Conservation (phyloP, 2,113 vertebrate genomes). For the Hippopotamus amphibius region DNA sequence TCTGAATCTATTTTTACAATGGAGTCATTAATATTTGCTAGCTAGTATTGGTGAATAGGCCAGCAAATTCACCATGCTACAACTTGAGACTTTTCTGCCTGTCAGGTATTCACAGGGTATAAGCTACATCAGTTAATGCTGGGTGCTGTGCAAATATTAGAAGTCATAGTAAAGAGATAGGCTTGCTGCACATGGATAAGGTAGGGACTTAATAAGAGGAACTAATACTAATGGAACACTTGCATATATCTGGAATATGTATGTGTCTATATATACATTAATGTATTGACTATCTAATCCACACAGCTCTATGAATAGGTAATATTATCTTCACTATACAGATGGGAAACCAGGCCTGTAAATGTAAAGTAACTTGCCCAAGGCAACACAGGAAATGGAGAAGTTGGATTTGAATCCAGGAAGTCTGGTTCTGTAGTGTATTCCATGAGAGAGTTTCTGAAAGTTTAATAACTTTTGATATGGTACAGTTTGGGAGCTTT, state of each 20-base stretch:
- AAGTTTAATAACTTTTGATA: slow-evolving; percentile 11
- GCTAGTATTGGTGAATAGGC: neutral
- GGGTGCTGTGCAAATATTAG: neutral
- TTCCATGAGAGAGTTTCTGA: slow-evolving; percentile 50
- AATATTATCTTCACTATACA: slow-evolving; percentile 41
- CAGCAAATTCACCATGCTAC: slow-evolving; percentile 15
- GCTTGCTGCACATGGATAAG: slow-evolving; percentile 13
- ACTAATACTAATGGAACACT: neutral
- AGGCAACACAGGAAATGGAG: neutral
- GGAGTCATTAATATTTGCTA: slow-evolving; percentile 57
- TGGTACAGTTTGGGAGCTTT: slow-evolving; percentile 6
- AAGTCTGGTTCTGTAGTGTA: neutral
- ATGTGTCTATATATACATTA: neutral
- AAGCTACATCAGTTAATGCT: neutral
- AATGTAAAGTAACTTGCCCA: neutral
- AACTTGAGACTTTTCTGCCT: slow-evolving; percentile 47
- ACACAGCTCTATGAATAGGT: neutral
- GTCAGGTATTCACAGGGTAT: neutral
- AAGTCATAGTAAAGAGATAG: neutral
- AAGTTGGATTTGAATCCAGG: slow-evolving; percentile 31
- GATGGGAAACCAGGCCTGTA: neutral
- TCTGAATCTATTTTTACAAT: slow-evolving; percentile 42
- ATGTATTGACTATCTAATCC: neutral
- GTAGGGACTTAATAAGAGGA: neutral
- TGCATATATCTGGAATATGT: slow-evolving; percentile 22